phyloP scores from a whole-genome alignment of 2,888 invertebrate genomes.

The Torymus tubicola region DNA sequence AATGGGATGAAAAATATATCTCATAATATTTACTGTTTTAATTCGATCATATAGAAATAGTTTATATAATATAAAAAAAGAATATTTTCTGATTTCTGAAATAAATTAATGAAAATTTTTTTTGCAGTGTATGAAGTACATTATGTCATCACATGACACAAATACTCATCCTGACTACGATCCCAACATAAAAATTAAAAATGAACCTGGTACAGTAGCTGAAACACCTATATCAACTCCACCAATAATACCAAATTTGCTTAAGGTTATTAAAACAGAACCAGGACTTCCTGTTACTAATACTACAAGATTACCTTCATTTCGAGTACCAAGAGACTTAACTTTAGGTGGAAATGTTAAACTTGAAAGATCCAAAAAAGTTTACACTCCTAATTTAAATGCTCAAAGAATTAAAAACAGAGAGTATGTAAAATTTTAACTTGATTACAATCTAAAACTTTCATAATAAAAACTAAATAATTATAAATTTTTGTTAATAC shows the following conservation, averaged over 20 bases:
- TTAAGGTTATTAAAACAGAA: constrained; percentile 68
- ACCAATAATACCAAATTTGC: constrained; percentile 39
- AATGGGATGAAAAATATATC: no score
- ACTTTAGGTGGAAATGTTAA: constrained; percentile 72
- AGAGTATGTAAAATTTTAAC: constrained; percentile 65
- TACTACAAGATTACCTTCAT: constrained; percentile 70
- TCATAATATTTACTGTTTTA: no score
- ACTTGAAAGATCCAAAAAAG: constrained; percentile 70
- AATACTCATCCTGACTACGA: constrained; percentile 44
- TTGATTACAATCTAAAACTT: constrained; percentile 17
- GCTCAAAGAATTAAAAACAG: constrained; percentile 73
- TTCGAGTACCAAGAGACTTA: constrained; percentile 72
- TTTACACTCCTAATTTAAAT: constrained; percentile 73
- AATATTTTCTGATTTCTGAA: neutral
- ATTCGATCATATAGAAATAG: no score
- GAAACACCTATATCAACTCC: constrained; percentile 44
- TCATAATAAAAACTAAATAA: constrained; percentile 10
- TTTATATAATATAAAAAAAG: no score
- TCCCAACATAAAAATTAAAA: constrained; percentile 53
- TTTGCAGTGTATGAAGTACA: constrained; percentile 16
- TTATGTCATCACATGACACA: constrained; percentile 60
- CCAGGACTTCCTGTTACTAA: constrained; percentile 64
- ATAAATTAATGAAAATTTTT: constrained; percentile 20
- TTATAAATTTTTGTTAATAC: constrained; percentile 29
- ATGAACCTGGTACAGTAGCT: constrained; percentile 47